A percentile compares a stretch with the other conserved stretches of the same genome.
These are phyloP conservation scores for Entelurus aequoreus DNA, from an alignment of 2,113 vertebrate genomes.

Conservation along the genomic window DNA sequence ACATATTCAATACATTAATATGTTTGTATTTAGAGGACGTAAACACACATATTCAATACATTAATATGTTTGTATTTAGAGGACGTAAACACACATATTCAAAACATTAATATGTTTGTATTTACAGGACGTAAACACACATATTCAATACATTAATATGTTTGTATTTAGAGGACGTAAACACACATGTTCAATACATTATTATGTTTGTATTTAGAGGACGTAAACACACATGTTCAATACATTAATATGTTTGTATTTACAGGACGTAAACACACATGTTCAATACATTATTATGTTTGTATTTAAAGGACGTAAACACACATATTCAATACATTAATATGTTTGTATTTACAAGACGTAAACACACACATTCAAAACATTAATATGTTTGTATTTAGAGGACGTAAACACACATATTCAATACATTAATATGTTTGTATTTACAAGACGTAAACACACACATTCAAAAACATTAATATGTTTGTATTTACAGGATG, in stretches of 20 bases:
- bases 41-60: not conserved
- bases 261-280: not conserved
- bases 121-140: conserved; percentile 3
- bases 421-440: conserved; percentile 17
- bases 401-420: not conserved
- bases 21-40: conserved; percentile 48
- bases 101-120: conserved; percentile 43
- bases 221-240: not conserved
- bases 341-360: conserved; percentile 47
- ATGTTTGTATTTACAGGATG: not conserved
- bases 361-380: not conserved
- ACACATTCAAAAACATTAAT: too few species aligned
- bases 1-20: too few species aligned
- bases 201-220: conserved; percentile 46
- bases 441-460: conserved; percentile 36
- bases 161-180: conserved; percentile 49
- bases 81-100: not conserved
- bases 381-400: conserved; percentile 50
- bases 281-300: too few species aligned
- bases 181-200: not conserved
- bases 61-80: conserved; percentile 47
- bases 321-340: too few species aligned
- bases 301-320: conserved; percentile 48
- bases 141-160: too few species aligned
- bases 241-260: conserved; percentile 46